A percentile compares a stretch with the other conserved stretches of the same genome.
Conservation (phyloP, 2,797 vertebrate genomes). For the Sylvilagus floridanus region DNA sequence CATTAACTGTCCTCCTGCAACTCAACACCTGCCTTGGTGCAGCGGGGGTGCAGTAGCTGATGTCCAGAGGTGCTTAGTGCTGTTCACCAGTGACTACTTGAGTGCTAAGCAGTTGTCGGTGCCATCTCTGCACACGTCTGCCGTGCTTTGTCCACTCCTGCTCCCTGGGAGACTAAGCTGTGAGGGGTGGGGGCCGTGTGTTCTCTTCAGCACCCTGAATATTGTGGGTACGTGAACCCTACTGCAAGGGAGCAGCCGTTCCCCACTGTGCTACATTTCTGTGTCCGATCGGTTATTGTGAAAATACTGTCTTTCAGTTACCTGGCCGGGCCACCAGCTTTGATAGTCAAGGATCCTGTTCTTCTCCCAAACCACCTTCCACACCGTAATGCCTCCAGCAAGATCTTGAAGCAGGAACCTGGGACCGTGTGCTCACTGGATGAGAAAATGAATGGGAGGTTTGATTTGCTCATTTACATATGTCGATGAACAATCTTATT, state of each 20-base stretch:
- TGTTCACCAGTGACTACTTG: neutral
- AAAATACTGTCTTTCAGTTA: constrained; percentile 90
- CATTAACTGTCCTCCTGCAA: neutral
- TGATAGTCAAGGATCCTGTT: constrained; percentile 98
- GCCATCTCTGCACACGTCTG: neutral
- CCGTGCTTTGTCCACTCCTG: neutral
- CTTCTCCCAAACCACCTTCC: constrained; percentile 94
- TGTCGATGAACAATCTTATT: constrained; percentile 73
- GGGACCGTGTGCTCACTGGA: constrained; percentile 49
- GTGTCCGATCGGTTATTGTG: constrained; percentile 27
- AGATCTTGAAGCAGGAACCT: constrained; percentile 22
- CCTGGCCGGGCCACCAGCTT: constrained; percentile 97
- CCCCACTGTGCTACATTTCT: neutral
- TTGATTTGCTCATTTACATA: constrained; percentile 78
- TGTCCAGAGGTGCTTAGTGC: neutral
- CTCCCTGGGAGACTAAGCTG: neutral
- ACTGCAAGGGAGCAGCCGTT: neutral
- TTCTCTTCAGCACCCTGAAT: neutral
- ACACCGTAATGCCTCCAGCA: constrained; percentile 87
- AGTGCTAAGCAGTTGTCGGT: neutral
- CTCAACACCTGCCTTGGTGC: neutral
- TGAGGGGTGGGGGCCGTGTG: neutral
- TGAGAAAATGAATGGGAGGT: constrained; percentile 71
- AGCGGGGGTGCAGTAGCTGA: neutral
- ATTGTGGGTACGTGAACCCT: neutral